A percentile compares a stretch with the other conserved stretches of the same genome.
These are phyloP conservation scores for Aspiorhynchus laticeps DNA, from an alignment of 2,113 vertebrate genomes.

Conservation along the genomic window DNA sequence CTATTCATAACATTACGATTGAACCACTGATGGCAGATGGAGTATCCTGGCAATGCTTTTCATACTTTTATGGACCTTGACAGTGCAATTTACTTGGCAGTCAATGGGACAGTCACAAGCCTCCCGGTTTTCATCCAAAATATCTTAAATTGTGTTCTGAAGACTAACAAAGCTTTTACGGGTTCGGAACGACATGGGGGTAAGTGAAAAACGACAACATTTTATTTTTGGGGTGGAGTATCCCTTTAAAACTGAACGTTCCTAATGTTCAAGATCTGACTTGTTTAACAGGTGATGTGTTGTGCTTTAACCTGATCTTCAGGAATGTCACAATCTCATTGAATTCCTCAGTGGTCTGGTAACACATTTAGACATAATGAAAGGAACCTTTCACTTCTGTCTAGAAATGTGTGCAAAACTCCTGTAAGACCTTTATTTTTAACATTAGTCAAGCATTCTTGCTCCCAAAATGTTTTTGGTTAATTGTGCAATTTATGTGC, in stretches of 20 bases:
- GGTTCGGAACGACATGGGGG: no score
- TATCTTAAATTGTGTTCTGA: no score
- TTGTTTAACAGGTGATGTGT: slow-evolving; percentile 52
- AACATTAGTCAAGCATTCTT: neutral
- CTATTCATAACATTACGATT: no score
- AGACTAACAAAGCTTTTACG: no score
- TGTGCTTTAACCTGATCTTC: slow-evolving; percentile 45
- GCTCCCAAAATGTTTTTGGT: neutral
- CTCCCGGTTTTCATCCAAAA: no score
- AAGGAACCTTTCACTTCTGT: neutral
- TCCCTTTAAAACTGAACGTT: neutral
- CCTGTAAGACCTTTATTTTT: neutral
- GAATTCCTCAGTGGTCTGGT: neutral
- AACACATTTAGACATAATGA: slow-evolving; percentile 1
- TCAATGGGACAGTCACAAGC: no score
- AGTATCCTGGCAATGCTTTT: no score
- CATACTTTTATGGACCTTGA: no score
- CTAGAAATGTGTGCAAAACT: neutral
- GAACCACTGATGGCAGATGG: no score
- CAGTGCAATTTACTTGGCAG: no score
- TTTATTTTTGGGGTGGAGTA: no score
- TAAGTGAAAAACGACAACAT: no score
- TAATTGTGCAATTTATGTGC: neutral
- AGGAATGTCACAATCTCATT: slow-evolving; percentile 42
- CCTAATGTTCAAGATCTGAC: slow-evolving; percentile 46